Conservation (phyloP, 2,113 vertebrate genomes). For the Chaetura pelagica region DNA sequence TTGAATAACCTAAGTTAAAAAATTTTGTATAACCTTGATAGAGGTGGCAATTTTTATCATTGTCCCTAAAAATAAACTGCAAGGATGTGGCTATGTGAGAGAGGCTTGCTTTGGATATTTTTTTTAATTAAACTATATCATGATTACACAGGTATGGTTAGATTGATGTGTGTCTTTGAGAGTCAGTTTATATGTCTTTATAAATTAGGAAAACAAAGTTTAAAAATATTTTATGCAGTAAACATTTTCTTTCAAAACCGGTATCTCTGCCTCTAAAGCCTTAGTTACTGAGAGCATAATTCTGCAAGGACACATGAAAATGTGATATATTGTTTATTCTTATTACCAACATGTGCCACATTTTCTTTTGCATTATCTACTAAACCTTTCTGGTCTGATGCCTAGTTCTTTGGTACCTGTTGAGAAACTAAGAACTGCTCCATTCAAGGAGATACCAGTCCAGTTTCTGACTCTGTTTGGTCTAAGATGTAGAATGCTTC, state of each 20-base stretch:
- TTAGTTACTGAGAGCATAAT: not conserved
- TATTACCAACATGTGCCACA: accelerated
- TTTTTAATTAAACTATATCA: not conserved
- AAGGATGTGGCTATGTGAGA: not conserved
- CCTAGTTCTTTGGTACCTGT: not conserved
- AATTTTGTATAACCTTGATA: not conserved
- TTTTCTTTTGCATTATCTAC: not conserved
- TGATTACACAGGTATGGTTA: not conserved
- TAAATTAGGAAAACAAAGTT: not conserved
- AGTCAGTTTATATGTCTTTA: not conserved
- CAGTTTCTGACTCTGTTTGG: not conserved
- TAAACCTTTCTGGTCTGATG: not conserved
- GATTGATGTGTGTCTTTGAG: not conserved
- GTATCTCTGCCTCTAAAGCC: not conserved
- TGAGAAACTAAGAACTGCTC: not conserved
- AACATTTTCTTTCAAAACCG: not conserved
- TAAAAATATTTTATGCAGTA: not conserved
- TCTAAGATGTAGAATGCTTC: not conserved
- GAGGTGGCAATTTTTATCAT: not conserved
- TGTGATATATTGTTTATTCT: not conserved
- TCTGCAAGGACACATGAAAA: not conserved
- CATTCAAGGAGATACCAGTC: not conserved
- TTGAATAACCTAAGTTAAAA: not conserved
- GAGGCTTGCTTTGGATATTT: not conserved
- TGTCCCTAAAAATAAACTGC: not conserved